A percentile compares a stretch with the other conserved stretches of the same genome.
phyloP scores from a whole-genome alignment of 92 coral and sea anemone genomes.

The Zoanthus solanderi region DNA sequence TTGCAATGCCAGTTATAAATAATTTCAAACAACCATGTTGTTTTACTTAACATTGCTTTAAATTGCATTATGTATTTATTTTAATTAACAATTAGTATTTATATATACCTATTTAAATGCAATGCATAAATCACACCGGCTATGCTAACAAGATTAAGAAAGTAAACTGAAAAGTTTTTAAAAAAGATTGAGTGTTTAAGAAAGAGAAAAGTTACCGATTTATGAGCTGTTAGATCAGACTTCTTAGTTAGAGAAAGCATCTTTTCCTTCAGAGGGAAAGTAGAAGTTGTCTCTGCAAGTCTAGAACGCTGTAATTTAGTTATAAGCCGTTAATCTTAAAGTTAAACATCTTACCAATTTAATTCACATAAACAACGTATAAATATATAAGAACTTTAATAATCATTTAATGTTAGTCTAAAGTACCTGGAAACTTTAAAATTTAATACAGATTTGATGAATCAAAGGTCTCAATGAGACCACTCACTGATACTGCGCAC shows the following conservation, averaged over 20 bases:
- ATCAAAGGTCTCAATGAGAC: no score
- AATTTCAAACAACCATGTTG: no score
- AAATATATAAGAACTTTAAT: background rate
- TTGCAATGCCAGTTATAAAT: no score
- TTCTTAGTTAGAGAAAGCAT: conserved; percentile 33
- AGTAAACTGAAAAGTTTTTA: background rate
- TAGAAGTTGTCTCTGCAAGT: conserved; percentile 23
- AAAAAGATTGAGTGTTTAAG: background rate
- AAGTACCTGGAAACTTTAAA: no score
- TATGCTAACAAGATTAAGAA: background rate
- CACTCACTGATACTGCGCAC: no score
- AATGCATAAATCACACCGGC: background rate
- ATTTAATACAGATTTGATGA: no score
- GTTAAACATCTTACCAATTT: background rate
- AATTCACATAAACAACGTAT: no score
- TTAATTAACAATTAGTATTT: background rate
- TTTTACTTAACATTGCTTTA: no score
- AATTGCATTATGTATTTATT: no score
- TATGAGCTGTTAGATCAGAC: conserved; percentile 33
- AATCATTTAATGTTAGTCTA: background rate
- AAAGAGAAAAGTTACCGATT: conserved; percentile 4
- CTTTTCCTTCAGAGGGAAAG: conserved; percentile 37
- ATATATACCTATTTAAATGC: background rate
- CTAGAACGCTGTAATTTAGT: conserved; percentile 28
- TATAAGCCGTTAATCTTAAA: background rate